Evolutionary conservation across 2,888 invertebrate genomes (phyloP), one percentile per base, ranked within the genome.

Genomic region (Hirudinaria manillensis): DNA sequence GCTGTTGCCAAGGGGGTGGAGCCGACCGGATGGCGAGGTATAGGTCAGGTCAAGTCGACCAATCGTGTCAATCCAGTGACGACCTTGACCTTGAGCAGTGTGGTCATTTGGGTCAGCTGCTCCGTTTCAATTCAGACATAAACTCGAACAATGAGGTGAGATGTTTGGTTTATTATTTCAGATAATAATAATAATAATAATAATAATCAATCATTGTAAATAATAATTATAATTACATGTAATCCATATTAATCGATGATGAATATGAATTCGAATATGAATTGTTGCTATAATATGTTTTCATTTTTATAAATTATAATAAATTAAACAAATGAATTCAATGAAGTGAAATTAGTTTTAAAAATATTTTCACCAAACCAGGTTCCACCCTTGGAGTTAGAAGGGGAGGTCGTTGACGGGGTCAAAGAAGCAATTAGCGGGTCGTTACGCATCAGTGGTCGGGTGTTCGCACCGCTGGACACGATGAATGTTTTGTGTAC

Each of bases 361-460:
- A 45, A n/a, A n/a, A n/a, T n/a, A n/a, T n/a, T 2, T 45, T 45
- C 10, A 16, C 45, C 45, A 45, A n/a, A 6, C 16, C 16, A 45
- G 45, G 45, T 45, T 45, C 10, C 45, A 10, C 3, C 45, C 3
- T 1, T 45, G 29, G 61, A 61, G 19, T 7, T 61, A 19, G 13
- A 13, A 61, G 1, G 29, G 13, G 61, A 61, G 21, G 53, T 21
- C 21, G 7, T 45, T 45, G 13, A 61, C 2, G 7, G 10, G 13
- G 61, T 61, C 16, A 45, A 45, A 61, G 68, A n/a, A 34, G 32
- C 68, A 1, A 36, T 68, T 68, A 29, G 29, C 27, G 68, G 68
- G n/a, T 68, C 68, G 68, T 34, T 68, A n/a, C 36, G 68, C 68
- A 34, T 68, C 36, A 68, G 36, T 36, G 34, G 68, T 4, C 68